These are phyloP conservation scores for Carassius auratus DNA, from an alignment of 2,113 vertebrate species.

Conservation along the genomic window DNA sequence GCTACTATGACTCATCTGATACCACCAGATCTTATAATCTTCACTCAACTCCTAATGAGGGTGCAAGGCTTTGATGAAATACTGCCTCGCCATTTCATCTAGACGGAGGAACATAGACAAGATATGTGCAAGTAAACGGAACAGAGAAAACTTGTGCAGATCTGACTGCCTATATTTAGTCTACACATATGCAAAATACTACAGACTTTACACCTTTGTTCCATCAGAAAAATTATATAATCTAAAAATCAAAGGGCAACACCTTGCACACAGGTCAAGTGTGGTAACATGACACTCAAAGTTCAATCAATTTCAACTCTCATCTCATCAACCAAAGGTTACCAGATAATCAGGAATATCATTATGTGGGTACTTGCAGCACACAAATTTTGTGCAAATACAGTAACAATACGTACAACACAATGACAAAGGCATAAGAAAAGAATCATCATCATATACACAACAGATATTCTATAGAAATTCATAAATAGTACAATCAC, in stretches of 20 bases:
- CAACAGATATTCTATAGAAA: neutral
- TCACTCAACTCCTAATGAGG: constrained; percentile 61
- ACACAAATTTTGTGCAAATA: neutral
- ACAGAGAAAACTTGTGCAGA: neutral
- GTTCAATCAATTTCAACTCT: neutral
- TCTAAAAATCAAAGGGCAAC: neutral
- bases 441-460: neutral
- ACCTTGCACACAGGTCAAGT: neutral
- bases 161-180: neutral
- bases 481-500: neutral
- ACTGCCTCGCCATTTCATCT: constrained; percentile 3
- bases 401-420: neutral
- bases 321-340: neutral
- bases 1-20: constrained; percentile 64
- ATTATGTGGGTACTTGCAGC: neutral
- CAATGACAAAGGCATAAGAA: neutral
- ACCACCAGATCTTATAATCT: constrained; percentile 60
- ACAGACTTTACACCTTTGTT: neutral
- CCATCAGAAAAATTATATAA: neutral
- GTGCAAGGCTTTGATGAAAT: constrained; percentile 51
- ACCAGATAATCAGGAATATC: neutral
- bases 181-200: neutral
- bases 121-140: neutral
- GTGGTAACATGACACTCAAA: neutral
- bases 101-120: neutral